Conservation (phyloP, 2,797 vertebrate species). For the Crypturellus tataupa region DNA sequence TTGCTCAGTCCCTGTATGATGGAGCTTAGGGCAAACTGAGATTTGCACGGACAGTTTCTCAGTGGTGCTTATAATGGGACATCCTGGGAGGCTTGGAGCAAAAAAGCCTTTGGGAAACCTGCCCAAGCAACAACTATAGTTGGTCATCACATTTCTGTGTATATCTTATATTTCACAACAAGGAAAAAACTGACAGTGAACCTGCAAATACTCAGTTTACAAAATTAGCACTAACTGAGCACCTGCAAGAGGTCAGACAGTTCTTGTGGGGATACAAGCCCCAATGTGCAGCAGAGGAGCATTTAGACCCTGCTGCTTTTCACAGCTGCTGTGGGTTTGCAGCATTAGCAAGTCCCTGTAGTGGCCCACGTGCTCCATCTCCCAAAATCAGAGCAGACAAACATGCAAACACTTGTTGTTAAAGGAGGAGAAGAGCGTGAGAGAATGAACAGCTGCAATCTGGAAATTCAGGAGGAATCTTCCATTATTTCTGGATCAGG, state of each 20-base stretch:
- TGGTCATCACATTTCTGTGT: neutral
- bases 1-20: neutral
- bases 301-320: rapidly evolving
- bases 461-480: conserved; percentile 6
- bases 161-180: neutral
- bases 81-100: neutral
- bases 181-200: neutral
- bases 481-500: neutral
- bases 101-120: neutral
- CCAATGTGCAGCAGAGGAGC: neutral
- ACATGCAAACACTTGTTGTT: neutral
- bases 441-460: neutral
- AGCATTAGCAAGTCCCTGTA: neutral
- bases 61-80: neutral
- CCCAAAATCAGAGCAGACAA: neutral
- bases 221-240: neutral
- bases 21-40: rapidly evolving
- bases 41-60: neutral
- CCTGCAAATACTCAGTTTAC: rapidly evolving
- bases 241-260: rapidly evolving
- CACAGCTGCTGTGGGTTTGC: neutral
- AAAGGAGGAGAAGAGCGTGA: neutral
- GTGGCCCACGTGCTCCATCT: neutral
- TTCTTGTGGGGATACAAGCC: neutral
- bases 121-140: neutral